Evolutionary conservation across 2,888 invertebrate genomes (phyloP).

Genomic region (Slavum lentiscoides): DNA sequence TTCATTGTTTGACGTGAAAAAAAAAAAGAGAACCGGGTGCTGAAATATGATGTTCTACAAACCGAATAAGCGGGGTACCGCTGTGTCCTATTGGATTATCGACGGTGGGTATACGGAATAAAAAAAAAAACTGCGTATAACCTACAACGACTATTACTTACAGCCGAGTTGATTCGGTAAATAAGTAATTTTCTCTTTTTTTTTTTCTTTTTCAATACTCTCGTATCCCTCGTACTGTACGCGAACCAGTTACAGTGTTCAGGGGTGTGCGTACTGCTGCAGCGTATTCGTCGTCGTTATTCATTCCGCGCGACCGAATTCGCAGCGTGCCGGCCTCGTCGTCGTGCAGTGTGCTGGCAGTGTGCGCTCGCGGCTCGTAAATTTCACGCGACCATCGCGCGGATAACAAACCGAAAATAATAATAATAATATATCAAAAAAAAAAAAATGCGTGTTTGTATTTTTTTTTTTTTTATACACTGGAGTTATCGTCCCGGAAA

Average conservation of each 20-base stretch:
- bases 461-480: slow-evolving; percentile 7
- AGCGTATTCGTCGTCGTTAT: slow-evolving; percentile 7
- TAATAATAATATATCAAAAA: not conserved
- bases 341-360: not conserved
- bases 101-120: slow-evolving; percentile 20
- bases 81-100: slow-evolving; percentile 53
- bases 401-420: no score
- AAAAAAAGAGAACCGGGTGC: slow-evolving; percentile 12
- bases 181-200: slow-evolving; percentile 28
- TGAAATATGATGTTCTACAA: slow-evolving; percentile 29
- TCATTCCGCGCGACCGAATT: slow-evolving; percentile 34
- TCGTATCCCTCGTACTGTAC: not conserved
- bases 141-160: slow-evolving; percentile 36
- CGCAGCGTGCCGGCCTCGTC: not conserved
- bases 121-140: slow-evolving; percentile 33
- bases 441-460: not conserved
- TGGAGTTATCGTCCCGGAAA: slow-evolving; percentile 39
- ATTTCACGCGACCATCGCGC: slow-evolving; percentile 10
- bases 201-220: not conserved
- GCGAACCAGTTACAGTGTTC: slow-evolving; percentile 38
- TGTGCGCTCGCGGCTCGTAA: slow-evolving; percentile 35
- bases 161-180: slow-evolving; percentile 48
- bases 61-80: slow-evolving; percentile 46
- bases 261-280: slow-evolving; percentile 1
- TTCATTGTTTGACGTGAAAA: no score